phyloP scores from a whole-genome alignment of 1,140 invertebrate species.

The Dinothrombium tinctorium region DNA sequence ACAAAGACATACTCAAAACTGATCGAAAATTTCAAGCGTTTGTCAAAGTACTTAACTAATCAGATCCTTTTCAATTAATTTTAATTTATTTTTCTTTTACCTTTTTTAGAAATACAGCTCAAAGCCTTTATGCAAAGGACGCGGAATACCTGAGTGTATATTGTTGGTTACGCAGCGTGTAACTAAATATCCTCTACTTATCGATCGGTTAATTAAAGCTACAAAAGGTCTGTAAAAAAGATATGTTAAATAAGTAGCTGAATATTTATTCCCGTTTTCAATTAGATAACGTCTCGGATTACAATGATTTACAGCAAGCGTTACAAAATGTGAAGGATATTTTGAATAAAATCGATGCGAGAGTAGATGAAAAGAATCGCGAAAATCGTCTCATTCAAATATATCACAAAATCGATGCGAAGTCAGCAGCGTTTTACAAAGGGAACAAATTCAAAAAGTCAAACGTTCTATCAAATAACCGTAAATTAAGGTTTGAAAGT shows the following conservation, averaged over 20 bases:
- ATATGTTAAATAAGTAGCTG: neutral
- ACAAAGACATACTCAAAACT: conserved; percentile 27
- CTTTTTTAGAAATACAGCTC: conserved; percentile 37
- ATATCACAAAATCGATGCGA: conserved; percentile 71
- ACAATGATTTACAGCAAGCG: neutral
- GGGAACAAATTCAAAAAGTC: conserved; percentile 76
- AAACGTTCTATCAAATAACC: conserved; percentile 56
- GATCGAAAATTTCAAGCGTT: conserved; percentile 60
- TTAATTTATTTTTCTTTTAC: neutral
- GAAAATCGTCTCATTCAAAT: conserved; percentile 71
- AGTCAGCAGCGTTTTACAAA: conserved; percentile 58
- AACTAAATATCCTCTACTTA: conserved; percentile 76
- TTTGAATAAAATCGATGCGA: conserved; percentile 59
- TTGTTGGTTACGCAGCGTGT: conserved; percentile 75
- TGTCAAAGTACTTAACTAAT: conserved; percentile 28
- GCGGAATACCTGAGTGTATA: conserved; percentile 83
- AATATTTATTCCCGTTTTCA: no score
- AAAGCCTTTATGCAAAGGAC: conserved; percentile 67
- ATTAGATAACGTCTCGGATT: neutral
- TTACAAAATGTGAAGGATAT: conserved; percentile 33
- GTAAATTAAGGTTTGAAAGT: conserved; percentile 27
- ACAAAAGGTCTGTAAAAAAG: conserved; percentile 33
- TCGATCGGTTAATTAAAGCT: conserved; percentile 75
- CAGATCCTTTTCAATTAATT: neutral
- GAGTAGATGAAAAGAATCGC: conserved; percentile 71